phyloP scores from a whole-genome alignment of 2,797 vertebrate species.

The Tragopan temminckii region DNA sequence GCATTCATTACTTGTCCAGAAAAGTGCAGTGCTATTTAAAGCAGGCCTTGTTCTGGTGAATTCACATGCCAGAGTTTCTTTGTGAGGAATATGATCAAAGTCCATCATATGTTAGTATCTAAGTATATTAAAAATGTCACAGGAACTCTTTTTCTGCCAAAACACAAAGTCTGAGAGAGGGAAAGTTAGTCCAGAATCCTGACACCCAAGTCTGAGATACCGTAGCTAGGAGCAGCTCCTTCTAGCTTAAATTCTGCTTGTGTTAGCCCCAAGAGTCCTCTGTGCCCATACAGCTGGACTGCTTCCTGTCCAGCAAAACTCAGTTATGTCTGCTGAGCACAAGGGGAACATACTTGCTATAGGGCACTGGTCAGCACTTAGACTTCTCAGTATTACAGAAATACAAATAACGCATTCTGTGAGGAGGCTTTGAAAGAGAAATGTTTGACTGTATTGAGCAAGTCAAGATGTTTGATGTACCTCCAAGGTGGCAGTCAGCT shows the following conservation, averaged over 20 bases:
- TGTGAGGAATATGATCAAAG: neutral
- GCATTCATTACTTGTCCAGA: neutral
- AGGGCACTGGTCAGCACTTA: neutral
- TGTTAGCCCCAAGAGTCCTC: neutral
- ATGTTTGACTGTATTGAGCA: constrained; percentile 25
- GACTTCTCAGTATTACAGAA: neutral
- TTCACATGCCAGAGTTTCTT: neutral
- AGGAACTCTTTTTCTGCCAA: neutral
- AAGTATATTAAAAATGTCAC: neutral
- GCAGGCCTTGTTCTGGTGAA: neutral
- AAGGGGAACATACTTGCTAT: fast-evolving
- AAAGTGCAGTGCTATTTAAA: neutral
- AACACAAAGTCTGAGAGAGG: neutral
- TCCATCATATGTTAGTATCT: neutral
- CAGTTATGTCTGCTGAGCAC: neutral
- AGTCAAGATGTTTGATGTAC: constrained; percentile 60
- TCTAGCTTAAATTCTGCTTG: neutral
- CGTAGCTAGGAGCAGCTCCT: neutral
- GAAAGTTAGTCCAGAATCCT: neutral
- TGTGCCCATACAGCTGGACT: neutral
- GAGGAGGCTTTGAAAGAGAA: constrained; percentile 50
- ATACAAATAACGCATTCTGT: constrained; percentile 51
- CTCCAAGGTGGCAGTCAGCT: constrained; percentile 58
- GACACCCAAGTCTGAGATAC: neutral
- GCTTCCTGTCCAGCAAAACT: neutral